Base-by-base conservation (phyloP, 2,113 vertebrate genomes). In the Myiopsitta monachus region DNA sequence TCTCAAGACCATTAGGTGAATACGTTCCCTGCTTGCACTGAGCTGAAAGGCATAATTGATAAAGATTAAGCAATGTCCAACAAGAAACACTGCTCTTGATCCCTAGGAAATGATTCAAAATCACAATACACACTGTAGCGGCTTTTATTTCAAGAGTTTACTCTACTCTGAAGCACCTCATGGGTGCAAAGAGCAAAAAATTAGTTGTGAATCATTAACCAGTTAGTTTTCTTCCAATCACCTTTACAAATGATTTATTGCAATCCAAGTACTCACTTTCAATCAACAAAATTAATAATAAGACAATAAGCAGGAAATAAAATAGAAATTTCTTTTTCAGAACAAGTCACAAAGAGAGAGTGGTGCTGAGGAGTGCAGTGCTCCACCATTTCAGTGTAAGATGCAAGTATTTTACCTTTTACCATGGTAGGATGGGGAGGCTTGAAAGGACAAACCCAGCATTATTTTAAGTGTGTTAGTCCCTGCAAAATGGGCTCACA, bases 11-110 rank as follows among this genome's bases (percentile, higher is more conserved):
- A 21, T 98, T 99, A 80, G 97, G 33, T 30, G 99, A 99, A n/a
- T 98, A 99, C 3, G 98, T 99, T 62, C 99, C 99, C 31, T 99
- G 99, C 87, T 99, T 99, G 96, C 99, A 99, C 93, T 99, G 99
- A 94, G 98, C 99, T 99, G 76, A 62, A 98, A 93, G n/a, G 68
- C 39, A 94, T 95, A 97, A n/a, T 63, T 52, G 21, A 87, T 26
- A 90, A 78, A 70, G 69, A 91, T 70, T 67, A 83, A 86, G 11
- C 33, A 57, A 63, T 39, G 30, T n/a, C n/a, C 38, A 80, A 51
- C 6, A 88, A 19, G n/a, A 91, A 95, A 88, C 11, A 69, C 12
- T 14, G 24, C 23, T 80, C 13, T 43, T 61, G 49, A 75, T 10
- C 26, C 64, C 57, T 62, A 59, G 33, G 72, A 82, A 91, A 68